These are phyloP conservation scores for Lithophane socia DNA, from an alignment of 2,888 invertebrate species.

Conservation along the genomic window DNA sequence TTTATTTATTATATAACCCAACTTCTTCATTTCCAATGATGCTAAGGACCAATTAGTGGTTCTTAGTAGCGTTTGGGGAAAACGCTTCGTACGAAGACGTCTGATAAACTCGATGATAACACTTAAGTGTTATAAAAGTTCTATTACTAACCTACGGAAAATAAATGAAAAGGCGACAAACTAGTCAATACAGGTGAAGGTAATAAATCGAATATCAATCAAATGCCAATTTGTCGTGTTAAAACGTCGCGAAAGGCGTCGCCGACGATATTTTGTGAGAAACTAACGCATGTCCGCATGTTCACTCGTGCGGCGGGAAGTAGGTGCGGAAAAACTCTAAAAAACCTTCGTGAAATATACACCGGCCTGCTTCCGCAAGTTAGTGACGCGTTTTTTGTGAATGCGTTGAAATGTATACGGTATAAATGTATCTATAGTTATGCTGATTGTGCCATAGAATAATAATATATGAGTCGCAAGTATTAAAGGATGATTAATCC, in stretches of 20 bases:
- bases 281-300: constrained; percentile 46
- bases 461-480: not conserved
- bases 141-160: too few species aligned
- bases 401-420: not conserved
- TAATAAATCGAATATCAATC: constrained; percentile 37
- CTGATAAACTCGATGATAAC: too few species aligned
- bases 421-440: not conserved
- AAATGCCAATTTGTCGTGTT: constrained; percentile 49
- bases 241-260: constrained; percentile 13
- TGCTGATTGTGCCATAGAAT: not conserved
- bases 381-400: not conserved
- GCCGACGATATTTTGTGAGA: constrained; percentile 26
- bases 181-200: too few species aligned
- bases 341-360: constrained; percentile 32
- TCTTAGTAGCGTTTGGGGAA: not conserved
- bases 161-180: too few species aligned
- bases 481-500: too few species aligned
- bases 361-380: constrained; percentile 9
- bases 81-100: too few species aligned
- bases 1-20: too few species aligned
- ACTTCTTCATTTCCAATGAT: not conserved
- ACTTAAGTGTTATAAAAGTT: too few species aligned
- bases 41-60: too few species aligned
- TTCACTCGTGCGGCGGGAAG: constrained; percentile 53
- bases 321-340: constrained; percentile 32